These are phyloP conservation scores for Alsophila aescularia DNA, from an alignment of 2,888 invertebrate genomes.

Conservation along the genomic window DNA sequence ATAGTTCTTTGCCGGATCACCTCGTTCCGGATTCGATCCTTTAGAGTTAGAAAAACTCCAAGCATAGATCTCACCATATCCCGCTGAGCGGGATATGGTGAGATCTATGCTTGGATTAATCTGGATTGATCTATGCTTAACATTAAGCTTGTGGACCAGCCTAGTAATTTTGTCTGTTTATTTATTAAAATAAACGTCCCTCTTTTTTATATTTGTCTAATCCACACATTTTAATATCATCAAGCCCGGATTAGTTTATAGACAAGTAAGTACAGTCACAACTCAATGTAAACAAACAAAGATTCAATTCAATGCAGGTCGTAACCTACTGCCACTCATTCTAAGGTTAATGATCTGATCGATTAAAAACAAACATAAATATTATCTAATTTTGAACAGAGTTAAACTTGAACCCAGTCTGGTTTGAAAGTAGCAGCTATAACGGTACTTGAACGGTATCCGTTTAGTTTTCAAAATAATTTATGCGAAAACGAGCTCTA, in stretches of 20 bases:
- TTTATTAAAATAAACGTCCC: too few species aligned
- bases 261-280: neutral
- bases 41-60: too few species aligned
- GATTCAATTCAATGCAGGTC: slow-evolving; percentile 10
- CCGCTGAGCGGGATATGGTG: too few species aligned
- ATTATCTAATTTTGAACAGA: slow-evolving; percentile 29
- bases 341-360: slow-evolving; percentile 35
- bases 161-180: too few species aligned
- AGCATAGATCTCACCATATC: too few species aligned
- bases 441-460: slow-evolving; percentile 32
- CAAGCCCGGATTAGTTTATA: neutral
- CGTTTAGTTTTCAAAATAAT: neutral
- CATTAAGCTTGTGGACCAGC: too few species aligned
- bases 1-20: too few species aligned
- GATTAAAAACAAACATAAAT: slow-evolving; percentile 29
- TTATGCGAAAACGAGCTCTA: slow-evolving; percentile 25
- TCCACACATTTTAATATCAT: neutral
- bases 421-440: slow-evolving; percentile 34
- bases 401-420: slow-evolving; percentile 30
- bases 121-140: too few species aligned
- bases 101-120: too few species aligned
- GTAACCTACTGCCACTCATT: slow-evolving; percentile 20
- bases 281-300: slow-evolving; percentile 11
- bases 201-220: too few species aligned
- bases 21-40: too few species aligned